Conservation (phyloP, 2,113 vertebrate species). For the Martes martes region DNA sequence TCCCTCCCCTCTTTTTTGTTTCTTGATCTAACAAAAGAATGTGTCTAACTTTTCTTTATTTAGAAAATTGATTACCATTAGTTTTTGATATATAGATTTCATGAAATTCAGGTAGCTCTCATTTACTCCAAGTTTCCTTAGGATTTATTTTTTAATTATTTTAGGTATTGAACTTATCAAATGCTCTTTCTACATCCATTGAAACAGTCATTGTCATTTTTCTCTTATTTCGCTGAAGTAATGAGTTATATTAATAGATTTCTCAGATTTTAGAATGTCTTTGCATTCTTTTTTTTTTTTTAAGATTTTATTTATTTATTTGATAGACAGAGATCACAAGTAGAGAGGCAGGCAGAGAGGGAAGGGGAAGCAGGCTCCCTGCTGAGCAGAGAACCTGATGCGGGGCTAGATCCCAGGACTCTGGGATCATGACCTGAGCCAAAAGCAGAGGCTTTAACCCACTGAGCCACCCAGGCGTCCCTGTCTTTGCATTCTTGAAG, state of each 20-base stretch:
- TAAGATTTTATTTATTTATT: too few relatives aligned
- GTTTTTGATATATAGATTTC: not conserved
- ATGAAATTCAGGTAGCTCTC: not conserved
- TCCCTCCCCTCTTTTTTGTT: not conserved
- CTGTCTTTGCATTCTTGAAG: not conserved
- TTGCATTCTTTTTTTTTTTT: not conserved
- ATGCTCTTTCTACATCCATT: not conserved
- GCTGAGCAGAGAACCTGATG: too few relatives aligned
- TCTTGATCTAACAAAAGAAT: not conserved
- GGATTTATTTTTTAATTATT: not conserved
- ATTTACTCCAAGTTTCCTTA: not conserved
- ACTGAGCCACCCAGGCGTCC: too few relatives aligned
- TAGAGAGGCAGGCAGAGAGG: too few relatives aligned
- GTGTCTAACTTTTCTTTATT: not conserved
- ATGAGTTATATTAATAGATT: not conserved
- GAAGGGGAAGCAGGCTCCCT: too few relatives aligned
- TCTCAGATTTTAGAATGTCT: not conserved
- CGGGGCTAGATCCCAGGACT: too few relatives aligned
- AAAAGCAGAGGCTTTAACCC: too few relatives aligned
- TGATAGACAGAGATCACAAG: too few relatives aligned
- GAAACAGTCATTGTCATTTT: not conserved
- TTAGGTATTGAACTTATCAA: not conserved
- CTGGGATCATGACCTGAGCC: too few relatives aligned
- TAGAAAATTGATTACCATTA: not conserved
- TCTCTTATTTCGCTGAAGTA: not conserved